Conservation (phyloP, 2,888 invertebrate genomes). For the Tiliacea citrago region DNA sequence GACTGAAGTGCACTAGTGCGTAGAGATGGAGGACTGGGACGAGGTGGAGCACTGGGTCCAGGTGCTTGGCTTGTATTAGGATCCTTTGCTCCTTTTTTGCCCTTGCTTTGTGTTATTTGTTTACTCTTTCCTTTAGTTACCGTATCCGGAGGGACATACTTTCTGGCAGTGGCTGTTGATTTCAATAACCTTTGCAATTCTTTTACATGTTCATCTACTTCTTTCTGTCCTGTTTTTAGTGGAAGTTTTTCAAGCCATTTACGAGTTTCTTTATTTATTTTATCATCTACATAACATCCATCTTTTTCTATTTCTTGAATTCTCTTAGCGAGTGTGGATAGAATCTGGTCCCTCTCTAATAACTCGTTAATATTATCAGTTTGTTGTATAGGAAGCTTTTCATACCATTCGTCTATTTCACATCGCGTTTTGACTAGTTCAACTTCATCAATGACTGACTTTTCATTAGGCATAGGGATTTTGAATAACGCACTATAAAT, state of each 20-base stretch:
- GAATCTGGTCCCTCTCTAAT: conserved; percentile 75
- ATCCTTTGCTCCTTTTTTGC: conserved; percentile 26
- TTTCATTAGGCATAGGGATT: conserved; percentile 76
- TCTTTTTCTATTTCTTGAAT: conserved; percentile 77
- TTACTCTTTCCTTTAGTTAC: conserved; percentile 52
- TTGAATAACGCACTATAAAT: conserved; percentile 76
- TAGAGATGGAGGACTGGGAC: conserved; percentile 49
- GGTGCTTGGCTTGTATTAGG: conserved; percentile 62
- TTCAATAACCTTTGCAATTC: conserved; percentile 72
- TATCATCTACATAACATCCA: conserved; percentile 66
- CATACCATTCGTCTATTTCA: conserved; percentile 79
- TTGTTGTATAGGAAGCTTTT: conserved; percentile 73
- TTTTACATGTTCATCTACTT: conserved; percentile 65
- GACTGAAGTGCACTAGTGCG: conserved; percentile 35
- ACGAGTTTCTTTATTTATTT: conserved; percentile 74
- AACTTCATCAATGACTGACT: conserved; percentile 73
- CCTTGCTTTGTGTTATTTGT: conserved; percentile 38
- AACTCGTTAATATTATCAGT: conserved; percentile 66
- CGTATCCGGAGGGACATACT: conserved; percentile 66
- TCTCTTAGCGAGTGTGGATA: conserved; percentile 75
- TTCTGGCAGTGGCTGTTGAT: conserved; percentile 70
- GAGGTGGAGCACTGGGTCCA: conserved; percentile 57
- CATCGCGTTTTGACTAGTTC: conserved; percentile 80
- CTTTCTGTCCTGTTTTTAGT: conserved; percentile 65
- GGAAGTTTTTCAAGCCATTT: conserved; percentile 79